These are phyloP conservation scores for Nineta flava DNA, from an alignment of 2,888 invertebrate genomes.

Conservation along the genomic window DNA sequence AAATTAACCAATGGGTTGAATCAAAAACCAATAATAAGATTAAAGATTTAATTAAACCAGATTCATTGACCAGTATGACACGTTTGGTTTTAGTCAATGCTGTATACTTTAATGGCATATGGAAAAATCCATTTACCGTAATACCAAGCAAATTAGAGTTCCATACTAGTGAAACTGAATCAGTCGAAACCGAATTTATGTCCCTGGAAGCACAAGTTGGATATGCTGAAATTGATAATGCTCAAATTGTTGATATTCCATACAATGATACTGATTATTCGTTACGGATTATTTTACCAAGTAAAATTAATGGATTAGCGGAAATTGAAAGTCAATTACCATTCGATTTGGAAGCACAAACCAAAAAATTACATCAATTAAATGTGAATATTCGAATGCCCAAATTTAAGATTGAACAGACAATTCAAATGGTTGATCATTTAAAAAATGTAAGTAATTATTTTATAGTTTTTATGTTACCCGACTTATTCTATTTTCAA, in stretches of 20 bases:
- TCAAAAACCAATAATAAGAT: constrained; percentile 22
- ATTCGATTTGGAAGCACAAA: constrained; percentile 9
- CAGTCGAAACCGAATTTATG: constrained; percentile 20
- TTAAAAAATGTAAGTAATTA: constrained; percentile 37
- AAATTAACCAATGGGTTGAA: constrained; percentile 25
- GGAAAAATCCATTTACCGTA: constrained; percentile 10
- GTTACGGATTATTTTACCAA: constrained; percentile 15
- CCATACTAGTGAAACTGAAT: constrained; percentile 13
- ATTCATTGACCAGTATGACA: constrained; percentile 14
- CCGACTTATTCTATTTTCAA: no score
- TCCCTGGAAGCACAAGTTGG: constrained; percentile 14
- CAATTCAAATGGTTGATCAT: constrained; percentile 31
- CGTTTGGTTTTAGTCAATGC: constrained; percentile 22
- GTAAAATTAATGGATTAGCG: constrained; percentile 10
- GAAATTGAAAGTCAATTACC: constrained; percentile 10
- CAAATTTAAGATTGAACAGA: constrained; percentile 14
- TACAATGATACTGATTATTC: constrained; percentile 13
- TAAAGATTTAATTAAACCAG: constrained; percentile 16
- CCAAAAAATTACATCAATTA: constrained; percentile 3
- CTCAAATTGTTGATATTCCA: constrained; percentile 21
- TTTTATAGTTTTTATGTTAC: no score
- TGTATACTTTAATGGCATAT: constrained; percentile 22
- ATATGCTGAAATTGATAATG: constrained; percentile 19
- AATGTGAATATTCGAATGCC: constrained; percentile 13
- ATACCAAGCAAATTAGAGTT: constrained; percentile 10